Base-by-base conservation (phyloP, 2,797 vertebrate species). In the Lates japonicus region DNA sequence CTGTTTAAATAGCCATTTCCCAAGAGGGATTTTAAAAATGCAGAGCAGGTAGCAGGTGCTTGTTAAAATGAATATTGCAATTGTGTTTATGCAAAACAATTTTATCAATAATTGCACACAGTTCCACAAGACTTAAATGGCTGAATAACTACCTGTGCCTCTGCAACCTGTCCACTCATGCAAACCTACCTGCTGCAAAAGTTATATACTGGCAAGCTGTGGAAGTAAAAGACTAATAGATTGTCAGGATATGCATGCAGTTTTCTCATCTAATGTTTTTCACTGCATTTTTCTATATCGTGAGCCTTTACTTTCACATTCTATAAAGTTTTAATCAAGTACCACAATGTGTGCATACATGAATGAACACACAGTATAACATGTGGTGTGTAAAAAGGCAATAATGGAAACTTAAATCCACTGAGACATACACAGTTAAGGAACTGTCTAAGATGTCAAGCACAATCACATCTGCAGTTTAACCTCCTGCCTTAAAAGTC, bases 31-130 rank as follows among this genome's bases (percentile, higher is more conserved):
- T 77, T 57, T 57, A 14, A 42, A 76, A 83, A 87, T 85, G 70
- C 74, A 82, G 82, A 82, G 65, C 77, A 83, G 81, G 79, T 81
- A 85, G 85, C 91, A 93, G 88, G 79, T 92, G 83, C 76, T 82
- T 80, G 37, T 87, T 88, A 77, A 91, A 88, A 91, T 86, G 42
- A 87, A 90, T 84, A 85, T 68, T 81, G 71, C 70, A 71, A 63
- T 90, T 86, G 65, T 91, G 78, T 90, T 88, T 78, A 84, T 84
- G 75, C 81, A 86, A 76, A 85, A 79, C 63, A 70, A 61, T 89
- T 84, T 87, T 86, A 86, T 88, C 77, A 88, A 67, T 82, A 73
- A 86, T 85, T 90, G 76, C 65, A 76, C 52, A 83, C 70, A 69
- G 70, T 55, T 90, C 60, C 61, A 67, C 65, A 71, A 77, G 65